Evolutionary conservation across 2,888 invertebrate genomes (phyloP), one percentile per base, ranked within the genome.

Genomic region (Altica lythri): DNA sequence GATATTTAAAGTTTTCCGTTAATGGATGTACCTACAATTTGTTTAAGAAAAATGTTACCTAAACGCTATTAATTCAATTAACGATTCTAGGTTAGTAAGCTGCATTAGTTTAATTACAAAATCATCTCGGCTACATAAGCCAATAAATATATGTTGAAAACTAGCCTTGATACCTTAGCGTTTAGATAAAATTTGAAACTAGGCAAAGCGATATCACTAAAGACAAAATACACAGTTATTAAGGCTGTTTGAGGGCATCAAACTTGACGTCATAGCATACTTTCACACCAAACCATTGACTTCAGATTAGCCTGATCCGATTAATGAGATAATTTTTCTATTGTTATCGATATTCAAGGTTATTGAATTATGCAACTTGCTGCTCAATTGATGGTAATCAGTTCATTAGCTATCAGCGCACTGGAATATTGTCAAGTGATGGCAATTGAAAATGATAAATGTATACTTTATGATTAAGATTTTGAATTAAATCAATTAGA

Each of bases 361-460:
- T 27, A 34, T 37, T 47, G 47, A 47, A 47, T 47, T 47, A 38
- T 47, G 27, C 47, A 47, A 47, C 38, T 10, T 27, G 17, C 10
- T 29, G 30, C 17, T 38, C 34, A 27, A 37, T 38, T 38, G 47
- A 47, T 47, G 37, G 17, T 37, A 47, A 47, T 47, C 47, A 38
- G 37, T 38, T 47, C 37, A 47, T 47, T 38, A 47, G 29, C 22
- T 37, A 29, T 9, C 29, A 18, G 37, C 25, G 22, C 25, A 46
- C 46, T 35, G 16, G n/a, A 30, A 35, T 46, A 46, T 30, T 46
- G 46, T 45, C 45, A 46, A 35, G 46, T 46, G 35, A 9, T n/a
- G 6, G 12, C 29, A 10, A 12, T 17, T 43, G n/a, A 43, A 43
- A 30, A 30, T 10, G 17, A 43, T 43, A n/a, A 42, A 42, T 42